These are phyloP conservation scores for Idaea biselata DNA, from an alignment of 2,888 invertebrate genomes.

Conservation along the genomic window DNA sequence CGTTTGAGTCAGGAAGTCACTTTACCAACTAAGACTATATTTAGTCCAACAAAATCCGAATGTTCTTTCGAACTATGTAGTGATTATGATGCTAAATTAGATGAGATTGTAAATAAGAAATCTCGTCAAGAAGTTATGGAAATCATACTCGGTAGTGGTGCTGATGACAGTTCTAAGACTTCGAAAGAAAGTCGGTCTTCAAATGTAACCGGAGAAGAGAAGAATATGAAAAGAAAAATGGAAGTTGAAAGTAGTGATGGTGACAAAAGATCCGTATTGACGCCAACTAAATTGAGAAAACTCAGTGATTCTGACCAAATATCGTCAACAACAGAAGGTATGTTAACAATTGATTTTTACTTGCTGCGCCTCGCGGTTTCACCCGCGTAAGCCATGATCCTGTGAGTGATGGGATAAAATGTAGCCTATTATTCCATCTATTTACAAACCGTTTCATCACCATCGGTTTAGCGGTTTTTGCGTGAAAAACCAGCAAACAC, in stretches of 20 bases:
- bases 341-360: conserved; percentile 10
- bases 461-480: too few species aligned
- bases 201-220: conserved; percentile 2
- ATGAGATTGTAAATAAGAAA: conserved; percentile 70
- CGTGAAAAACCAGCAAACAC: too few species aligned
- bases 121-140: conserved; percentile 75
- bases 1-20: conserved; percentile 56
- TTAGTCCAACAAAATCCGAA: conserved; percentile 71
- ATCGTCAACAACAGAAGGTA: conserved; percentile 71
- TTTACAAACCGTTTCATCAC: too few species aligned
- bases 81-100: conserved; percentile 69
- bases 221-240: conserved; percentile 54
- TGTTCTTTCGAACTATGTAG: conserved; percentile 68
- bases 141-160: conserved; percentile 68
- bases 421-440: too few species aligned
- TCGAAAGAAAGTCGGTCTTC: not conserved
- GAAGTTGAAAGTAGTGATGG: conserved; percentile 56
- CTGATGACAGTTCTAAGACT: conserved; percentile 34
- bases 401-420: too few species aligned
- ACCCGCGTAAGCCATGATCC: too few species aligned
- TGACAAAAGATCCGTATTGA: conserved; percentile 59
- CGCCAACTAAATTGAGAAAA: conserved; percentile 62
- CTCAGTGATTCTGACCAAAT: conserved; percentile 69
- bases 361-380: not conserved
- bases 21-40: conserved; percentile 54